Evolutionary conservation across 2,888 invertebrate genomes (phyloP).

Genomic region (Noctua fimbriata): DNA sequence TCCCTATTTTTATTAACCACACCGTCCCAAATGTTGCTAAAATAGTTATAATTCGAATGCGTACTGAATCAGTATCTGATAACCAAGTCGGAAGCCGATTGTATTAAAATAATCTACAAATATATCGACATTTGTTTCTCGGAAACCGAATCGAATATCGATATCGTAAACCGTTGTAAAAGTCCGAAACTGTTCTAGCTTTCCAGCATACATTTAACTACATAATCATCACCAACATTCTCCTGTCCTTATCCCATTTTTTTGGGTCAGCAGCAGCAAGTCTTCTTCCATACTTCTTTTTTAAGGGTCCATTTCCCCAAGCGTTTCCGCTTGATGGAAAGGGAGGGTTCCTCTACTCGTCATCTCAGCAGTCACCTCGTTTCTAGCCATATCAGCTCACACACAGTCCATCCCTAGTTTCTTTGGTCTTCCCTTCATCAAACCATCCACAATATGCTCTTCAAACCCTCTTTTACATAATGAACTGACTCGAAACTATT

Average conservation of each 20-base stretch:
- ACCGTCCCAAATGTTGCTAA: not conserved
- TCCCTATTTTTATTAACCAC: not conserved
- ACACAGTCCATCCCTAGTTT: not conserved
- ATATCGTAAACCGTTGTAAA: not conserved
- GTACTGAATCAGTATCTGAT: not conserved
- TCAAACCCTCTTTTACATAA: not conserved
- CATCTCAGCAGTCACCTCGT: not conserved
- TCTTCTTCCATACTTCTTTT: not conserved
- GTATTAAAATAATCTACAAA: not conserved
- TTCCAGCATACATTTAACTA: not conserved
- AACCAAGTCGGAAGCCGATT: not conserved
- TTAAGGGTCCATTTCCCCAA: not conserved
- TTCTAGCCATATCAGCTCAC: not conserved
- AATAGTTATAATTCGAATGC: not conserved
- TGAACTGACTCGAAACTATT: slow-evolving; percentile 29
- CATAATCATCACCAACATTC: not conserved
- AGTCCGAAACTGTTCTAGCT: not conserved
- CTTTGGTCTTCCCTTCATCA: not conserved
- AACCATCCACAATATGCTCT: not conserved
- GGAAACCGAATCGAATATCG: slow-evolving; percentile 5
- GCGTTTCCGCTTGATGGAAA: not conserved
- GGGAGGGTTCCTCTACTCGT: no score
- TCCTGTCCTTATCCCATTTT: not conserved
- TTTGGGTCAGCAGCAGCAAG: not conserved
- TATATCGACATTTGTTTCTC: slow-evolving; percentile 1